phyloP scores from a whole-genome alignment of 2,113 vertebrate genomes.

The Rutilus rutilus region DNA sequence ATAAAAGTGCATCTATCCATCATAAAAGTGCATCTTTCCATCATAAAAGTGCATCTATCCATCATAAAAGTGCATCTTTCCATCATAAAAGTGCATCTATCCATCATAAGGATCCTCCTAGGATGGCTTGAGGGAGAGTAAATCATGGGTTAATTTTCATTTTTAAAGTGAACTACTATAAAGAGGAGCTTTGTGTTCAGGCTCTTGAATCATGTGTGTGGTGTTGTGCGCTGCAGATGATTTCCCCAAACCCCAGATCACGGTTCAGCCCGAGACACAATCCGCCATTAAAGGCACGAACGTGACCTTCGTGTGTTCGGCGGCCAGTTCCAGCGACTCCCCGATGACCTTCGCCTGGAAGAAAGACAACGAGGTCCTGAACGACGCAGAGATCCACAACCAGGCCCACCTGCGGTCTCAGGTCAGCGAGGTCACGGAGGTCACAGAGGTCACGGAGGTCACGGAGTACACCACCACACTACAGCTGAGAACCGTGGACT shows the following conservation, averaged over 20 bases:
- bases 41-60: too few species aligned
- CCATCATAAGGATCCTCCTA: too few species aligned
- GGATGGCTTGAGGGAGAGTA: too few species aligned
- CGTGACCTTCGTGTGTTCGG: constrained; percentile 92
- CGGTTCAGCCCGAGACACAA: constrained; percentile 93
- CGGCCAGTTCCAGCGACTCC: constrained; percentile 96
- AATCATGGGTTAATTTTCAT: too few species aligned
- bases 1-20: too few species aligned
- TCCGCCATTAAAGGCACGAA: constrained; percentile 91
- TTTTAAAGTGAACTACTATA: too few species aligned
- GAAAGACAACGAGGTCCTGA: constrained; percentile 92
- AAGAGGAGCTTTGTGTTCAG: too few species aligned
- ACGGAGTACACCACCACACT: constrained; percentile 95
- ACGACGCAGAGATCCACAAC: constrained; percentile 90
- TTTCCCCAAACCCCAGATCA: constrained; percentile 98
- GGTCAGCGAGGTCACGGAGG: constrained; percentile 75
- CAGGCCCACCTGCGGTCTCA: constrained; percentile 89
- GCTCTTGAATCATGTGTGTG: too few species aligned
- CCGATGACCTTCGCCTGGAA: constrained; percentile 98
- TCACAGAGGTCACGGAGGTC: constrained; percentile 86
- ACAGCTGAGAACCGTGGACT: constrained; percentile 85
- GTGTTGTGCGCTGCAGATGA: constrained; percentile 79
- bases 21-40: too few species aligned
- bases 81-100: too few species aligned
- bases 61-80: too few species aligned